Percentiles rank a stretch among this genome's conserved stretches.
phyloP scores from a whole-genome alignment of 2,113 vertebrate genomes.

The Semnopithecus entellus region DNA sequence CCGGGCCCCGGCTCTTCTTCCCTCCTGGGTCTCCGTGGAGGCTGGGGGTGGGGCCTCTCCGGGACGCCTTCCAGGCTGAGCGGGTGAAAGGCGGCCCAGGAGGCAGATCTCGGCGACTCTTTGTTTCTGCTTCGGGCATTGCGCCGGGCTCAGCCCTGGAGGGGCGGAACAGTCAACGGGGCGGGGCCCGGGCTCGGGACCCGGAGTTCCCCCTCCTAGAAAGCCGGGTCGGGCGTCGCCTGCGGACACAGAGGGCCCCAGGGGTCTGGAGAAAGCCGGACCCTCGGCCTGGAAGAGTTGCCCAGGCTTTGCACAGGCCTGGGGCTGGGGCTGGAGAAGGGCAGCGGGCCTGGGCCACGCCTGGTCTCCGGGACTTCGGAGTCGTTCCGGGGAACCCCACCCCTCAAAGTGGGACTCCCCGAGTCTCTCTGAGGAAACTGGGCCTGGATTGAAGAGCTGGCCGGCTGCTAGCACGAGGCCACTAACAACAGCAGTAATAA shows the following conservation, averaged over 20 bases:
- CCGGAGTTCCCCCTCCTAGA: not conserved
- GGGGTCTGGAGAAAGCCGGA: not conserved
- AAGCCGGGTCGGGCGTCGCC: not conserved
- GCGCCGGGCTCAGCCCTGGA: not conserved
- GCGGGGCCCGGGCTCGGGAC: not conserved
- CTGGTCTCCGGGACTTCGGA: too few relatives aligned
- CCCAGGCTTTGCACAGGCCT: not conserved
- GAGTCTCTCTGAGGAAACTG: too few relatives aligned
- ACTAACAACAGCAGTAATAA: not conserved
- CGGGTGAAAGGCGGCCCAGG: not conserved
- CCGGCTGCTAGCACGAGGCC: not conserved
- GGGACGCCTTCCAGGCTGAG: constrained; percentile 25
- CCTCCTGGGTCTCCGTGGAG: not conserved
- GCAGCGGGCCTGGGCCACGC: not conserved
- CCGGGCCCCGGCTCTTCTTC: fast-evolving
- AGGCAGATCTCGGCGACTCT: not conserved
- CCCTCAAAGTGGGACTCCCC: not conserved
- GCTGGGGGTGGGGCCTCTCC: not conserved
- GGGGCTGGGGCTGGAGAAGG: too few relatives aligned
- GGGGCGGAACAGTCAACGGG: not conserved
- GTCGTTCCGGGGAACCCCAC: not conserved
- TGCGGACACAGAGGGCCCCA: not conserved
- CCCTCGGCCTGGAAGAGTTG: not conserved
- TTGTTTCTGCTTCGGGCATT: constrained; percentile 42
- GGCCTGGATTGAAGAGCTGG: not conserved